Conservation (phyloP, 1,140 invertebrate species). For the Drosophila lini region DNA sequence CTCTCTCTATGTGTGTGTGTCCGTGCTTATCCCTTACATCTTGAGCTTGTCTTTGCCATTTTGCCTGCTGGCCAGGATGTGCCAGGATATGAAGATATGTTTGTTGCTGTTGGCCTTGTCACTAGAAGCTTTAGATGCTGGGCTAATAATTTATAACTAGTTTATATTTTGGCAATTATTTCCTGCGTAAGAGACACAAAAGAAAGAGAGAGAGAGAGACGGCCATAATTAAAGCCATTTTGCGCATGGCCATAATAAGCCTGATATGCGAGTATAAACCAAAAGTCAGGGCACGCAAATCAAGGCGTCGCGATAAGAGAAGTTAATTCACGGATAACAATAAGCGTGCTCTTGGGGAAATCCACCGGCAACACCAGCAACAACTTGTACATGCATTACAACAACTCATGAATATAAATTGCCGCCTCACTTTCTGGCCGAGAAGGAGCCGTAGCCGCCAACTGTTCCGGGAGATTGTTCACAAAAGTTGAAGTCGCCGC, state of each 20-base stretch:
- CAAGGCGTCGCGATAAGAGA: slow-evolving; percentile 75
- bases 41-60: slow-evolving; percentile 50
- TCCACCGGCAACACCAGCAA: slow-evolving; percentile 36
- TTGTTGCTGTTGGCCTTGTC: slow-evolving; percentile 42
- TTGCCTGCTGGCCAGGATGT: slow-evolving; percentile 37
- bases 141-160: slow-evolving; percentile 80
- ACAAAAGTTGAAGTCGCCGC: slow-evolving; percentile 61
- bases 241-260: slow-evolving; percentile 62
- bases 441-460: slow-evolving; percentile 23
- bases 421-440: slow-evolving; percentile 61
- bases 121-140: slow-evolving; percentile 50
- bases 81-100: slow-evolving; percentile 28
- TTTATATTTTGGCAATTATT: slow-evolving; percentile 82
- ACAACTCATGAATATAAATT: slow-evolving; percentile 83
- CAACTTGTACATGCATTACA: slow-evolving; percentile 58
- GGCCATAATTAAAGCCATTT: slow-evolving; percentile 66
- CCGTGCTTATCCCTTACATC: slow-evolving; percentile 66
- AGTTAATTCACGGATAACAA: slow-evolving; percentile 81
- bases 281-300: slow-evolving; percentile 63
- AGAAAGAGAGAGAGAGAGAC: neutral
- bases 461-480: slow-evolving; percentile 36
- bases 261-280: slow-evolving; percentile 60
- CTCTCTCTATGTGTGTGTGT: slow-evolving; percentile 30
- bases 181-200: slow-evolving; percentile 40
- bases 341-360: slow-evolving; percentile 77